Base-by-base conservation (phyloP, 2,797 vertebrate species). In the Fistularia tabacaria region DNA sequence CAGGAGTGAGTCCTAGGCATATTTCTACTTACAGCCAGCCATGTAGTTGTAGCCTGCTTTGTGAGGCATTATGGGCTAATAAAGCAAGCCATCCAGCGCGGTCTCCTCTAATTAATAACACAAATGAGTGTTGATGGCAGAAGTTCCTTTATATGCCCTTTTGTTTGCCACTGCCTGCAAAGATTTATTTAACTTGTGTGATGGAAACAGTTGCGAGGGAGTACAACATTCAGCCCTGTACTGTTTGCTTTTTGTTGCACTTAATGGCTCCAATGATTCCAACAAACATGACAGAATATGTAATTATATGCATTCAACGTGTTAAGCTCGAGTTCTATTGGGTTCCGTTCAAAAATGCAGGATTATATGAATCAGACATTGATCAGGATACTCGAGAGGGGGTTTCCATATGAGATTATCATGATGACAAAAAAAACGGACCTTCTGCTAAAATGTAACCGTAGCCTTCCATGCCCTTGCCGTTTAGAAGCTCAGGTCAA, bases 51-150 rank as follows among this genome's bases (percentile, higher is more conserved):
- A 54, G 52, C 63, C 70, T 15, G 73, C 64, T 70, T 73, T 63
- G 65, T 58, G 62, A 76, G 71, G 74, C 71, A 80, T 71, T 68
- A 73, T 10, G 47, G 55, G 51, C 67, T 73, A 70, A 79, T 82
- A 70, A 55, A 60, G 62, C 76, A 67, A 67, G 67, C 62, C 51
- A 53, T 66, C 49, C n/a, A 64, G 46, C 55, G 55, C 51, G 59
- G 46, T 71, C 64, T 52, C 45, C 44, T 80, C 68, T 54, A 73
- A 80, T 81, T 71, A 80, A 75, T 70, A 46, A 67, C 66, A 36
- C 54, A 49, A 56, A 59, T 64, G 48, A 56, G 51, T 47, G 57
- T 42, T 65, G 41, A 66, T 64, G 62, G 64, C 58, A 75, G 49
- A 49, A 50, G 55, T 49, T 73, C 46, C 40, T 54, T 50, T 57